Evolutionary conservation across 2,113 vertebrate genomes (phyloP).

Genomic region (Corydoras maculifer): DNA sequence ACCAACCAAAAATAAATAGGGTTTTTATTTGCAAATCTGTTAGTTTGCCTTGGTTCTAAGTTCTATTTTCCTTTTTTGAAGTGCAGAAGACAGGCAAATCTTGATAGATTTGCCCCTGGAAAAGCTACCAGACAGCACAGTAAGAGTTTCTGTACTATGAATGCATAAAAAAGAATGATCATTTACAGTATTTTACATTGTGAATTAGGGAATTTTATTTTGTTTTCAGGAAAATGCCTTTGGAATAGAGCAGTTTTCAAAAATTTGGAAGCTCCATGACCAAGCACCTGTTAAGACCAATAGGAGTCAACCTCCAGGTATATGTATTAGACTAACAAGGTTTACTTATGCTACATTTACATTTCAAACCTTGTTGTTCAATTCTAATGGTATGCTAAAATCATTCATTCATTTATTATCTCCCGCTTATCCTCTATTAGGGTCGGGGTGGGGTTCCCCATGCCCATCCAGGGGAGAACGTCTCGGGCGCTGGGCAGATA

Average conservation of each 20-base stretch:
- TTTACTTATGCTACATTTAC: no score
- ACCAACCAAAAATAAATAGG: no score
- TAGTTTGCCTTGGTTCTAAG: neutral
- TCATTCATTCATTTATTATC: no score
- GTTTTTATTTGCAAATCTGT: no score
- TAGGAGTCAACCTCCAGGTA: slow-evolving; percentile 17
- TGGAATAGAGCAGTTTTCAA: slow-evolving; percentile 55
- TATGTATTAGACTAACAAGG: neutral
- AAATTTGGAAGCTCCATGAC: slow-evolving; percentile 52
- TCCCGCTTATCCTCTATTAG: no score
- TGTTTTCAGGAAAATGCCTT: slow-evolving; percentile 45
- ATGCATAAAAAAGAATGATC: neutral
- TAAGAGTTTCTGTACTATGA: slow-evolving; percentile 24
- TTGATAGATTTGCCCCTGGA: neutral
- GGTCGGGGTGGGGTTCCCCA: no score
- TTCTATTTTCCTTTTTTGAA: neutral
- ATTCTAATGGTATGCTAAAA: no score
- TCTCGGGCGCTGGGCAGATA: no score
- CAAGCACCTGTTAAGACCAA: slow-evolving; percentile 44
- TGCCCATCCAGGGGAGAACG: no score
- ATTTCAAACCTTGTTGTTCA: no score
- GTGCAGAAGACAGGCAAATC: slow-evolving; percentile 3
- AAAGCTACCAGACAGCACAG: slow-evolving; percentile 6
- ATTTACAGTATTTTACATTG: neutral
- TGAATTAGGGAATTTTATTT: neutral